Percentiles rank a stretch among this genome's conserved stretches.
These are phyloP conservation scores for Epicauta chinensis DNA, from an alignment of 1,140 invertebrate genomes.

Conservation along the genomic window DNA sequence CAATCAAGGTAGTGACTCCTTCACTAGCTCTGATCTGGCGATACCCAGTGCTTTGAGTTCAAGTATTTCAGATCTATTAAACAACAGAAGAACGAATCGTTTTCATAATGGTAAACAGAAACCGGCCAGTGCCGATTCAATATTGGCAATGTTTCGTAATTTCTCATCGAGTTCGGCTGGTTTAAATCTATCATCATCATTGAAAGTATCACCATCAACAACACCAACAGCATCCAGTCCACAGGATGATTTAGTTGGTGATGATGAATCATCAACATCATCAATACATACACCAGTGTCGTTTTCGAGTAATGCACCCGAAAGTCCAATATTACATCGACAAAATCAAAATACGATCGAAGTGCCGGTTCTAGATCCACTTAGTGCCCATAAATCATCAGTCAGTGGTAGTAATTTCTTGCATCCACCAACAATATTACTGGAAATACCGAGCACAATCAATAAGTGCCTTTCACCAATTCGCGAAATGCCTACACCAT, in stretches of 20 bases:
- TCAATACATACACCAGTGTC: constrained; percentile 53
- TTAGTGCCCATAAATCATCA: constrained; percentile 54
- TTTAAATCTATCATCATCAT: constrained; percentile 48
- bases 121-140: constrained; percentile 65
- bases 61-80: constrained; percentile 39
- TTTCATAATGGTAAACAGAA: constrained; percentile 43
- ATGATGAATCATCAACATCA: constrained; percentile 55
- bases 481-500: constrained; percentile 62
- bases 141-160: constrained; percentile 66
- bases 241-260: constrained; percentile 57
- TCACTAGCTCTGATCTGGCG: constrained; percentile 58
- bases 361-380: constrained; percentile 58
- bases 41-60: constrained; percentile 37
- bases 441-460: constrained; percentile 63
- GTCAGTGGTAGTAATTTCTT: constrained; percentile 48
- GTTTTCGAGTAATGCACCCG: constrained; percentile 47
- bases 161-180: constrained; percentile 52
- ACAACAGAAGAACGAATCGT: constrained; percentile 22
- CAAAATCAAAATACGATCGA: constrained; percentile 46
- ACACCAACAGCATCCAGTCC: constrained; percentile 61
- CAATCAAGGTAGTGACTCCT: constrained; percentile 63
- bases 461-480: constrained; percentile 69
- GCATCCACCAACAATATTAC: constrained; percentile 60
- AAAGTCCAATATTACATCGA: constrained; percentile 49
- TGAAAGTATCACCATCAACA: constrained; percentile 53